Conservation (phyloP, 1,140 invertebrate species). For the Dolichoris vasculosae region DNA sequence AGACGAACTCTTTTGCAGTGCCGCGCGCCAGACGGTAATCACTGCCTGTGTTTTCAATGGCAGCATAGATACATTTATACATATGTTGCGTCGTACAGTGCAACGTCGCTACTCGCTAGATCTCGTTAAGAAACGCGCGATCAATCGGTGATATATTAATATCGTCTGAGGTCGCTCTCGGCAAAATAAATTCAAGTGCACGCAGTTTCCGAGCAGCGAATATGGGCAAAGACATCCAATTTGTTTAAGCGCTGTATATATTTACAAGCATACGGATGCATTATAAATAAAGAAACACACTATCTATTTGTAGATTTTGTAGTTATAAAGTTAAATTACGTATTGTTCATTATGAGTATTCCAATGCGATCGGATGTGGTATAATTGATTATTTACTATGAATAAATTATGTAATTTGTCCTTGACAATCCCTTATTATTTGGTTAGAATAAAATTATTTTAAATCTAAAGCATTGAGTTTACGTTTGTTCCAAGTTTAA, state of each 20-base stretch:
- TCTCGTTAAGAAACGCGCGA: constrained; percentile 44
- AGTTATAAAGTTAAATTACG: no score
- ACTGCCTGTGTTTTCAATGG: constrained; percentile 31
- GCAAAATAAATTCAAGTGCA: neutral
- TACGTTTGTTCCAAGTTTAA: no score
- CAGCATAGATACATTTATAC: constrained; percentile 54
- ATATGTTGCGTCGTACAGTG: neutral
- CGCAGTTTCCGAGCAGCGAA: neutral
- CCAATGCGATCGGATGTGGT: neutral
- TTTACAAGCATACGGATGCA: no score
- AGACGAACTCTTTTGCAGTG: neutral
- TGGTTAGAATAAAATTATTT: neutral
- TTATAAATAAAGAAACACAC: no score
- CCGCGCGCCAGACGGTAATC: neutral
- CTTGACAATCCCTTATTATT: neutral
- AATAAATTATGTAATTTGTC: no score
- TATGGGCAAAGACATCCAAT: neutral
- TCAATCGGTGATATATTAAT: constrained; percentile 43
- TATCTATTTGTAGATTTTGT: no score
- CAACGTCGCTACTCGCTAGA: neutral
- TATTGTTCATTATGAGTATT: no score
- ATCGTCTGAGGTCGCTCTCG: constrained; percentile 30
- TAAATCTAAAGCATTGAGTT: no score
- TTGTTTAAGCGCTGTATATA: constrained; percentile 10
- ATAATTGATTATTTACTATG: neutral